Evolutionary conservation across 2,797 vertebrate genomes (phyloP), one percentile per base, ranked within the genome.

Genomic region (Smutsia temminckii): DNA sequence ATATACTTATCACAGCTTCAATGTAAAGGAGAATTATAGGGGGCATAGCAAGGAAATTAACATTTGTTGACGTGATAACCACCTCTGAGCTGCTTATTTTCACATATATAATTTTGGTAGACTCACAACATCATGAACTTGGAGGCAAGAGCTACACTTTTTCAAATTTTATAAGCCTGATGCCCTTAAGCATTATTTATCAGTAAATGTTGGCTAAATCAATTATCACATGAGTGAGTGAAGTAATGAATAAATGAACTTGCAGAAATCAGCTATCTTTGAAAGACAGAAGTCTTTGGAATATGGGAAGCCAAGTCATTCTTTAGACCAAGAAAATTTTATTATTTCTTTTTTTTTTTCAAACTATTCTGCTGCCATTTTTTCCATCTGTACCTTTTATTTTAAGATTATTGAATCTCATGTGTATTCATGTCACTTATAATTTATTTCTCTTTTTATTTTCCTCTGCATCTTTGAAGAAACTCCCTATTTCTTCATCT

Each of bases 371-470:
- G 32, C 16, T 79, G 37, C 37, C 17, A 79, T 46, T 86, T 86
- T 81, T 69, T 66, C 59, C 42, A 89, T 68, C 59, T 87, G n/a
- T 69, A 86, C 1, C 13, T 89, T 63, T 92, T 88, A 77, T 66
- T 84, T 88, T 89, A 92, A 75, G 53, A 93, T 46, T 85, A 86
- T 18, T 87, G 55, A 25, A 92, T 92, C 51, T 95, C 64, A 61
- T 90, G 25, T 57, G 49, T 90, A 84, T 90, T 95, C 6, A 53
- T 80, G n/a, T 85, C n/a, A 71, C 77, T 85, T 95, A 69, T 77
- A 91, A 93, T 81, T 85, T 68, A 78, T 74, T 95, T 95, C 20
- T 74, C 42, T 95, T 88, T 64, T 69, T 61, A 94, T 93, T 94
- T 94, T 77, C 57, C 3, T 66, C 4, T 25, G 11, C 9, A 32